Percentiles rank a stretch among this genome's conserved stretches.
These are phyloP conservation scores for Drosophila rubida DNA, from an alignment of 2,888 invertebrate genomes.

Conservation along the genomic window DNA sequence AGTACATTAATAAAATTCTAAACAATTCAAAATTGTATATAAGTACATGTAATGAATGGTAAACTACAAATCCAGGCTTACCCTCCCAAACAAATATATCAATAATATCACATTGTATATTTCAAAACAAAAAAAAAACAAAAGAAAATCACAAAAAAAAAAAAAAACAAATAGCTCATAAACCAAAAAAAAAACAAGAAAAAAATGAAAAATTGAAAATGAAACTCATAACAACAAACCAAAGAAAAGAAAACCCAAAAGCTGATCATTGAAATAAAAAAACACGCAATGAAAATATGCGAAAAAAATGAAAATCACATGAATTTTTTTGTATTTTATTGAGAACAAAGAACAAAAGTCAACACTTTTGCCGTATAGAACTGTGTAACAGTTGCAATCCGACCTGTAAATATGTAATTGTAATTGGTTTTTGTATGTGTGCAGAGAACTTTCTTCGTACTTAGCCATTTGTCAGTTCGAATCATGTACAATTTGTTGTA, in stretches of 20 bases:
- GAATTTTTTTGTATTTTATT: slow-evolving; percentile 55
- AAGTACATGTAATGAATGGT: slow-evolving; percentile 34
- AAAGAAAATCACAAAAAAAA: slow-evolving; percentile 32
- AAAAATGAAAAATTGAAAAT: slow-evolving; percentile 7
- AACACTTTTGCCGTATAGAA: slow-evolving; percentile 21
- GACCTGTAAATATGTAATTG: slow-evolving; percentile 59
- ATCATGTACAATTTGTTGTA: slow-evolving; percentile 54
- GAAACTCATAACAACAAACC: slow-evolving; percentile 35
- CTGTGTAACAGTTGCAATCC: slow-evolving; percentile 56
- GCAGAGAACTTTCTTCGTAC: slow-evolving; percentile 55
- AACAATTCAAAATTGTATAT: slow-evolving; percentile 60
- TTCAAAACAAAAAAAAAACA: slow-evolving; percentile 35
- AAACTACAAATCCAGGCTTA: slow-evolving; percentile 30
- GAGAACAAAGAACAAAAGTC: slow-evolving; percentile 8
- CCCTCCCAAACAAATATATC: slow-evolving; percentile 28
- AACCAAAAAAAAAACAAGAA: slow-evolving; percentile 21
- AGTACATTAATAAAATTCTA: slow-evolving; percentile 53
- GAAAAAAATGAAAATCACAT: slow-evolving; percentile 34
- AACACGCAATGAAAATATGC: slow-evolving; percentile 36
- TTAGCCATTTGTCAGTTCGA: slow-evolving; percentile 48
- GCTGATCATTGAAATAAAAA: slow-evolving; percentile 41
- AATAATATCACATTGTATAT: slow-evolving; percentile 64
- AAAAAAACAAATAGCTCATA: slow-evolving; percentile 39
- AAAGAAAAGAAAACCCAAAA: slow-evolving; percentile 34
- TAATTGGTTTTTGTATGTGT: slow-evolving; percentile 63